phyloP scores from a whole-genome alignment of 2,888 invertebrate genomes.

The Diplolepis rosae region DNA sequence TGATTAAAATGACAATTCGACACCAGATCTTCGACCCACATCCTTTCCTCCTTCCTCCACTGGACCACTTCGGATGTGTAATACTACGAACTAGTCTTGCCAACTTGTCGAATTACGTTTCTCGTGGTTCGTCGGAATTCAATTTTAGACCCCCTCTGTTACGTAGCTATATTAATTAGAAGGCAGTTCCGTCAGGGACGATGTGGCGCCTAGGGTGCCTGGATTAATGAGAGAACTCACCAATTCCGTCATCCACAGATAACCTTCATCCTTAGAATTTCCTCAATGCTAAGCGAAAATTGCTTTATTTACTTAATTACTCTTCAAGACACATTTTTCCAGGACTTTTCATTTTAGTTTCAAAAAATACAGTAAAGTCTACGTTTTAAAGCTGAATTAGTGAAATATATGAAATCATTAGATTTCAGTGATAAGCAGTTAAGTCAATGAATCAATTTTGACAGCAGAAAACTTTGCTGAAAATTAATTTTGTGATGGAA shows the following conservation, averaged over 20 bases:
- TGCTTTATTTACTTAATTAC: too few relatives aligned
- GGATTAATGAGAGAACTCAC: not conserved
- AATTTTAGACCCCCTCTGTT: not conserved
- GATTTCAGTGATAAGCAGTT: too few relatives aligned
- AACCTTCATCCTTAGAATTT: not conserved
- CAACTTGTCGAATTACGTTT: not conserved
- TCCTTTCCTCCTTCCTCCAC: not conserved
- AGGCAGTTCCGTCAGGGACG: not conserved
- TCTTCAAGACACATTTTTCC: too few relatives aligned
- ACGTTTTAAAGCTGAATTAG: too few relatives aligned
- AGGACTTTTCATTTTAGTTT: too few relatives aligned
- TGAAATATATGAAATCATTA: too few relatives aligned
- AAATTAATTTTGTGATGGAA: too few relatives aligned
- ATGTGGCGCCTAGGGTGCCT: not conserved
- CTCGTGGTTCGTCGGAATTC: not conserved
- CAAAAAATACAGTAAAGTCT: too few relatives aligned
- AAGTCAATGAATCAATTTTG: too few relatives aligned
- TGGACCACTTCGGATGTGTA: not conserved
- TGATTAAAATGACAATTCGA: slow-evolving; percentile 32
- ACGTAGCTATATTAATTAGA: not conserved
- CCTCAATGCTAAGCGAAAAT: not conserved
- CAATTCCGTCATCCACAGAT: not conserved
- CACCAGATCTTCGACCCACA: slow-evolving; percentile 6
- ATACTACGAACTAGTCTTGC: not conserved
- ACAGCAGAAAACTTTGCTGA: too few relatives aligned